These are phyloP conservation scores for Panopea generosa DNA, from an alignment of 2,888 invertebrate species.

Conservation along the genomic window DNA sequence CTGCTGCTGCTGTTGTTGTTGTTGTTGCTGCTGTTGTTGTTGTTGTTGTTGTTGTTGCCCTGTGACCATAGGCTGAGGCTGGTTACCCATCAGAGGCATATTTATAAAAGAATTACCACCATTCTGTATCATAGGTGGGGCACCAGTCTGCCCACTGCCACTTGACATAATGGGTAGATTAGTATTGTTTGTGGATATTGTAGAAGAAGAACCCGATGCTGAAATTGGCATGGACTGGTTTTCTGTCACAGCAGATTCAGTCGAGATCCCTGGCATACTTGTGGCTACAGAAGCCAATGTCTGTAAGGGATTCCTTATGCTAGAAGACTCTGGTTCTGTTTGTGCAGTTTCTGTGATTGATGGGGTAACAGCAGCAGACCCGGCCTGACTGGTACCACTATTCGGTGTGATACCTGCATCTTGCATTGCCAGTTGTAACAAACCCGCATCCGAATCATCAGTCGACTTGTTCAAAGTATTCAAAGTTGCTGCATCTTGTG, in stretches of 20 bases:
- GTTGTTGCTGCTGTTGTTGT: conserved; percentile 61
- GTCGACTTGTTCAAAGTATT: conserved; percentile 37
- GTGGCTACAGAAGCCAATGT: conserved; percentile 78
- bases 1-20: conserved; percentile 56
- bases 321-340: conserved; percentile 28
- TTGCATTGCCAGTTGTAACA: conserved; percentile 79
- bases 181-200: conserved; percentile 30
- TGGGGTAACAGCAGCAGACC: conserved; percentile 47
- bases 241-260: conserved; percentile 35
- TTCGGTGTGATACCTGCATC: conserved; percentile 76
- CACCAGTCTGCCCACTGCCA: not conserved
- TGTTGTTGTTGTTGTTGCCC: conserved; percentile 30
- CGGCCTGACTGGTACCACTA: conserved; percentile 43
- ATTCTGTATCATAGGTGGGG: conserved; percentile 23
- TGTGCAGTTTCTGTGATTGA: conserved; percentile 32
- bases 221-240: conserved; percentile 23
- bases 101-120: not conserved
- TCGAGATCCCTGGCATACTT: conserved; percentile 64
- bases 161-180: conserved; percentile 1
- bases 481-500: conserved; percentile 15
- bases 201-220: conserved; percentile 46
- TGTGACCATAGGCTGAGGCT: conserved; percentile 67
- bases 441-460: conserved; percentile 66
- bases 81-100: conserved; percentile 23
- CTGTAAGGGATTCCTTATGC: conserved; percentile 66